Evolutionary conservation across 2,797 vertebrate species (phyloP), one percentile per base, ranked within the genome.

Genomic region (Muscicapa striata): DNA sequence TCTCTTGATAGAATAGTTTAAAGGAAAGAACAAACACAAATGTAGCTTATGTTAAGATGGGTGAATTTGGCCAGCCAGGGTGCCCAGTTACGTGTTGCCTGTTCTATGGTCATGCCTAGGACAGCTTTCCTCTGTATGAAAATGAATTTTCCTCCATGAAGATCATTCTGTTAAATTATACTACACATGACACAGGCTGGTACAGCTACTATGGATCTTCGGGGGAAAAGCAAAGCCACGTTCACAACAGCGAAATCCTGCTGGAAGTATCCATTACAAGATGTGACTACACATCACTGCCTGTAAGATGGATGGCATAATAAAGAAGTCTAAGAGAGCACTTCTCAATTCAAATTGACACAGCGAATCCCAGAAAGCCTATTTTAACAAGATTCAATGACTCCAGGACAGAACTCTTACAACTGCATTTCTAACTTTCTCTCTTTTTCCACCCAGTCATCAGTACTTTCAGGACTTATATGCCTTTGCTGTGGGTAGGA

Each of bases 381-480:
- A 49, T 94, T 93, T 95, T 76, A 89, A 81, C 66, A 91, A 73
- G 58, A 64, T 70, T 73, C 90, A 86, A 3, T 72, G 72, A 72
- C 79, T 87, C 62, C 52, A 83, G 86, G 58, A 48, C 29, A 67
- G 57, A 94, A 76, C 7, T 36, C 10, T 77, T 85, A 62, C 0
- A 4, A 46, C 41, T 74, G 48, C 27, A 29, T 87, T 67, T 73
- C 81, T 70, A 52, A 66, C 29, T 91, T 85, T 30, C 63, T 79
- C 57, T 84, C 41, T 30, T 40, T 84, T 81, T 66, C 48, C 34
- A 75, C 22, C 3, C 27, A 62, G 59, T 32, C 82, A 81, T 84
- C 51, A 86, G 11, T 43, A 66, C 27, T 54, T 52, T 10, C 14
- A 49, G 30, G 51, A 69, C 55, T 52, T 76, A 16, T 15, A 26